Evolutionary conservation across 2,888 invertebrate genomes (phyloP).

Genomic region (Tryphoninae sp.): DNA sequence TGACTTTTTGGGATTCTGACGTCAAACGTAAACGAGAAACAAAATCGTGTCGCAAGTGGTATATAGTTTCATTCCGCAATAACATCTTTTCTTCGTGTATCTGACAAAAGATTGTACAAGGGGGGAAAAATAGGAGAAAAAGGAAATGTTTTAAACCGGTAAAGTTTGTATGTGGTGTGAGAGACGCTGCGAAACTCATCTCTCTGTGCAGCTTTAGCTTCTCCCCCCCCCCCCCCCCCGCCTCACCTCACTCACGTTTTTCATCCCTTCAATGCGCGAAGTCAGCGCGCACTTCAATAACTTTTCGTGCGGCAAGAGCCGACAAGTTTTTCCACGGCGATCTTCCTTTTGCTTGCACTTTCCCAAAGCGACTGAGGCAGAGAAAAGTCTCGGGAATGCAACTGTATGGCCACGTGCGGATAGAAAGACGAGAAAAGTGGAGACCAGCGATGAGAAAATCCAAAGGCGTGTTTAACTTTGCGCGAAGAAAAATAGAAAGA

Average conservation of each 20-base stretch:
- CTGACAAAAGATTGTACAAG: slow-evolving; percentile 28
- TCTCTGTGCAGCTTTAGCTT: slow-evolving; percentile 15
- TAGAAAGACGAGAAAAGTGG: slow-evolving; percentile 14
- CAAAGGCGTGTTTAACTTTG: slow-evolving; percentile 60
- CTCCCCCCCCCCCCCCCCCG: not conserved
- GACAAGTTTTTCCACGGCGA: slow-evolving; percentile 48
- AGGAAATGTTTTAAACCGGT: slow-evolving; percentile 57
- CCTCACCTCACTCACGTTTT: not conserved
- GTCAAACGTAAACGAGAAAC: not conserved
- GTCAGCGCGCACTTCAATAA: slow-evolving; percentile 41
- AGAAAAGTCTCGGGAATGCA: slow-evolving; percentile 13
- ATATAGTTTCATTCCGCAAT: slow-evolving; percentile 13
- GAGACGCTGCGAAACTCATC: slow-evolving; percentile 30
- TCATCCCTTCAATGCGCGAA: slow-evolving; percentile 3
- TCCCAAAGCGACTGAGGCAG: slow-evolving; percentile 23
- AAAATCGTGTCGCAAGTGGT: not conserved
- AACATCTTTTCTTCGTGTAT: not conserved
- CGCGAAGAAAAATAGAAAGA: slow-evolving; percentile 62
- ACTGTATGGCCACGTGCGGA: slow-evolving; percentile 17
- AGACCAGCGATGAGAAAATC: slow-evolving; percentile 35
- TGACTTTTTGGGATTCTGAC: too few relatives aligned
- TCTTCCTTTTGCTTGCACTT: slow-evolving; percentile 42
- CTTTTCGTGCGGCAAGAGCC: slow-evolving; percentile 49
- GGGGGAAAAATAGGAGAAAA: slow-evolving; percentile 15
- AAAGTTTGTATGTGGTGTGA: slow-evolving; percentile 50